Base-by-base conservation (phyloP, 2,888 invertebrate genomes). In the Tipula helvola region DNA sequence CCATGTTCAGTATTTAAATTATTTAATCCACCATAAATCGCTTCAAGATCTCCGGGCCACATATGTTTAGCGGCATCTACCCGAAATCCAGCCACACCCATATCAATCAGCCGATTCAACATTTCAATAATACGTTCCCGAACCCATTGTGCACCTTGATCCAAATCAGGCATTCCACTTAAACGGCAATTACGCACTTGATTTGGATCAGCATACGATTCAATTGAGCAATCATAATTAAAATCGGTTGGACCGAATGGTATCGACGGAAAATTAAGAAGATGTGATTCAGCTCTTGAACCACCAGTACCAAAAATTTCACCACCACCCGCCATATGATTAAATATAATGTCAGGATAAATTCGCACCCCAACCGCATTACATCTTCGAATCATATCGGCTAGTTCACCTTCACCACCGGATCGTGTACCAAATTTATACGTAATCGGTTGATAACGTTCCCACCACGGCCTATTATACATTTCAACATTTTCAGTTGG, bases 391-490 rank as follows among this genome's bases (percentile, higher is more conserved):
- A 95, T 94, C 97, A 97, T 97, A 88, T 93, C 91, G 28, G 91
- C 89, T 89, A 97, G 96, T 88, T 95, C 94, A 12, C 90, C 89
- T 89, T 95, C 95, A 88, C 93, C 93, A 28, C 97, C 97, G 47
- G 96, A 96, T 87, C 97, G 93, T 0, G 96, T 96, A 1, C 90
- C 90, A 42, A 96, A 91, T 13, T 92, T 92, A 92, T 97, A 97
- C 28, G 96, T 96, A 83, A 96, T 94, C 0, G 96, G 96, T 90
- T 97, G 96, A 90, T 97, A 97, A 16, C 97, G 92, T 90, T 97
- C 96, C 94, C 94, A 97, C 97, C 97, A 97, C 0, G 97, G 96
- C 0, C 95, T 92, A 86, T 91, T 91, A 3, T 90, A 88, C 87
- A 95, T 91, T 0, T 93, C 91, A 71, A 94, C 90, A 89, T 96